Evolutionary conservation across 2,888 invertebrate genomes (phyloP).

Genomic region (Drosophila ezoana): DNA sequence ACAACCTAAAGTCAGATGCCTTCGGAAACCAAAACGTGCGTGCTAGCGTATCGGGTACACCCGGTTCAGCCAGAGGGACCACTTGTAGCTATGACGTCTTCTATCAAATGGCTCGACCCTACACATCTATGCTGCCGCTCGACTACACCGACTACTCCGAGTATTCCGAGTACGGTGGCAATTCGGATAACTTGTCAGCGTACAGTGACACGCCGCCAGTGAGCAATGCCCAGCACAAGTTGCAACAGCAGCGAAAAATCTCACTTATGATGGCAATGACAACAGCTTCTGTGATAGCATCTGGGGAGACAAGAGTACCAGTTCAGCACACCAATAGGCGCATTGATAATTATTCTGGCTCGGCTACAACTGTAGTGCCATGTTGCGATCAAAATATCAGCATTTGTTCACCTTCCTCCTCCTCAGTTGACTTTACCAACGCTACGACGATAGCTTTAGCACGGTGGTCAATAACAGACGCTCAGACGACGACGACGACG

Average conservation of each 20-base stretch:
- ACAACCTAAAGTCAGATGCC: constrained; percentile 29
- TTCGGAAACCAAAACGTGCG: constrained; percentile 9
- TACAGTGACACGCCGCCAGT: constrained; percentile 73
- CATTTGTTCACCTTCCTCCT: constrained; percentile 3
- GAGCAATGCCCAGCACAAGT: constrained; percentile 53
- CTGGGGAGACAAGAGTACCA: constrained; percentile 80
- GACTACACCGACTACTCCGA: constrained; percentile 88
- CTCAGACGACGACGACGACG: constrained; percentile 12
- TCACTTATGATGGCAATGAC: constrained; percentile 81
- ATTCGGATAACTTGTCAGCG: constrained; percentile 68
- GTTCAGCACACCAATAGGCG: constrained; percentile 44
- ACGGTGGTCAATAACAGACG: constrained; percentile 34
- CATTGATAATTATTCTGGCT: constrained; percentile 9
- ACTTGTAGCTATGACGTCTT: constrained; percentile 47
- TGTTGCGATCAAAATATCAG: constrained; percentile 10
- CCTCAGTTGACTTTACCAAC: constrained; percentile 22
- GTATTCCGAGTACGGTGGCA: constrained; percentile 87
- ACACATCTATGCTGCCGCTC: constrained; percentile 80
- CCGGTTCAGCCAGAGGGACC: constrained; percentile 40
- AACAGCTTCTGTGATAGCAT: constrained; percentile 82
- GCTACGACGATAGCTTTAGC: constrained; percentile 34
- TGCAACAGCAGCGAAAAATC: constrained; percentile 71
- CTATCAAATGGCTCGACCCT: constrained; percentile 63
- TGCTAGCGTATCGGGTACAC: constrained; percentile 29
- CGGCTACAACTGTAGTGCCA: neutral